Base-by-base conservation (phyloP, 2,797 vertebrate species). In the Poecilia picta region DNA sequence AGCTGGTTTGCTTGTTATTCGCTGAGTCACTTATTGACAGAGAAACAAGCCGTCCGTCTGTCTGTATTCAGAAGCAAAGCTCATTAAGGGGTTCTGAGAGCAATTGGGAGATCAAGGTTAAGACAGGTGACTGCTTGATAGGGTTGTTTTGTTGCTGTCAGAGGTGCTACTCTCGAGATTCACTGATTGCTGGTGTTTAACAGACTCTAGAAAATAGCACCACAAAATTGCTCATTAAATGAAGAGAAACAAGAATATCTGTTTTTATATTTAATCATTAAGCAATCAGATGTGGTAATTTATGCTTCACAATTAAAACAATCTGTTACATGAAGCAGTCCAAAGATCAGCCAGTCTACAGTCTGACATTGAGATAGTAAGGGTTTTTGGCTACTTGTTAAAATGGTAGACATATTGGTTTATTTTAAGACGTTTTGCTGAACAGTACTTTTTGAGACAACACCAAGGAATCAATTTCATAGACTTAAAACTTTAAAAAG, bases 31-130 rank as follows among this genome's bases (percentile, higher is more conserved):
- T 81, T 82, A 84, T 81, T 90, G 89, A 88, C 81, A 77, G 81
- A 78, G 73, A 74, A 45, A 72, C 77, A 41, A 72, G 74, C 73
- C 28, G 85, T 81, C 72, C n/a, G 85, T 81, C 85, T 36, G 87
- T 82, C 85, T 83, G 87, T 81, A 51, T 92, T 92, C 84, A 81
- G 79, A 76, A 78, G 80, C 51, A 88, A 85, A 83, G 85, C 88
- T 94, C 82, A 87, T 94, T 93, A 93, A 83, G 82, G 72, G 66
- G 80, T 76, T 87, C 43, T 39, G 41, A 81, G 83, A 77, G 80
- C 76, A 73, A 74, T 25, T 41, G 28, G 64, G 57, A 76, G 84
- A 82, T 90, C 76, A 82, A 82, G 74, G 79, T 55, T 83, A 41
- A 80, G 86, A 81, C 87, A 81, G 90, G 90, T 88, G 82, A 84